Evolutionary conservation across 1,140 invertebrate genomes (phyloP), one percentile per base, ranked within the genome.

Genomic region (Panulirus ornatus): DNA sequence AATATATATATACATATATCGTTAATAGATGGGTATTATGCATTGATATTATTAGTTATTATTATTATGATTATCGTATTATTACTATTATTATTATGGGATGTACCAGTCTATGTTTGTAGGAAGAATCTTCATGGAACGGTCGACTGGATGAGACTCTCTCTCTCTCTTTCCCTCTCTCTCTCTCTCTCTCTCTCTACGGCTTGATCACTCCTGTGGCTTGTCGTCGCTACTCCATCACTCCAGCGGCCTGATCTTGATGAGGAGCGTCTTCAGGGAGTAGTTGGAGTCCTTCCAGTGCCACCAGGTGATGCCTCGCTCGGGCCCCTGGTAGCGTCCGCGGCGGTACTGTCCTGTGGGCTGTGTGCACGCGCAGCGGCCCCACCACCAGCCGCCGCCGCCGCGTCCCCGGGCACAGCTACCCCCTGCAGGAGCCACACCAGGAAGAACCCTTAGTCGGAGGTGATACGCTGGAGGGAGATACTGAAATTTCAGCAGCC

Each of bases 251-350:
- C 92, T 58, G 16, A 92, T 89, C 58, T 91, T 92, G 36, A 92
- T 82, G 14, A 92, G 51, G 58, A 92, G 82, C 9, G 92, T 86
- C 73, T 91, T 92, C 34, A 91, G 85, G 34, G 92, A 91, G 76
- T 92, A 92, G 87, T 92, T 92, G 2, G 92, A 91, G 83, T 91
- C 90, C 86, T 92, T 92, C 92, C 92, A 92, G 83, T 92, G 92
- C 92, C 92, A 92, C 92, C 92, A 92, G 63, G 92, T 91, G 40
- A 91, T 66, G 19, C 90, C 92, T 11, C 84, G 71, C 73, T 92
- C 90, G 0, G 90, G 86, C 5, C 92, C 92, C 66, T 91, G 91
- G 79, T 91, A 90, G 19, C 86, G 73, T 44, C 92, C 92, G 47
- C 82, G 44, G 9, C 86, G 73, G 83, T 91, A 92, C 84, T 92